phyloP scores from a whole-genome alignment of 23 tunicate genomes.

The Corella eumyota region DNA sequence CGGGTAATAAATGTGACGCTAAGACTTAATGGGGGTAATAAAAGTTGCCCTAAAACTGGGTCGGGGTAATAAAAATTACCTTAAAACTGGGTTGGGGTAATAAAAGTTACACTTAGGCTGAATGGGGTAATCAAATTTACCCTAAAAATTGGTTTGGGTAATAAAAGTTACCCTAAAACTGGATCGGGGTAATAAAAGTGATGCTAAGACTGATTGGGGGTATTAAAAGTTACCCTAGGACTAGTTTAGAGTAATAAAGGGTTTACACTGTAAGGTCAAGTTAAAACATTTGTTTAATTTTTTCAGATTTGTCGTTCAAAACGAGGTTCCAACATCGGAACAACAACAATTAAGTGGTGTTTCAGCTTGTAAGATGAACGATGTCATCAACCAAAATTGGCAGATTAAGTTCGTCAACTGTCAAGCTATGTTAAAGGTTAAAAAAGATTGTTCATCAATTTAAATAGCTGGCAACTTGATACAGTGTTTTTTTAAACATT shows the following conservation, averaged over 20 bases:
- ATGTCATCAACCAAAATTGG: slow-evolving; percentile 78
- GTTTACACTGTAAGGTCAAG: background rate
- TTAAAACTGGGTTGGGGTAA: too few relatives aligned
- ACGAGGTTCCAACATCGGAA: slow-evolving; percentile 35
- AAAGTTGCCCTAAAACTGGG: too few relatives aligned
- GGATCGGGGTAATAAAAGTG: too few relatives aligned
- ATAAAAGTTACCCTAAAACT: too few relatives aligned
- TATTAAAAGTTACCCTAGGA: too few relatives aligned
- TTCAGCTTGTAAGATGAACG: slow-evolving; percentile 59
- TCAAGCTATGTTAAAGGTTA: slow-evolving; percentile 91
- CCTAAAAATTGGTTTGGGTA: background rate
- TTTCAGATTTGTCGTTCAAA: slow-evolving; percentile 55
- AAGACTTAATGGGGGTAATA: too few relatives aligned
- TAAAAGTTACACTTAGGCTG: too few relatives aligned
- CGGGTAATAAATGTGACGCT: too few relatives aligned
- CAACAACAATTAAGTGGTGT: slow-evolving; percentile 58
- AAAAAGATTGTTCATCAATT: background rate
- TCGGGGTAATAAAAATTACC: too few relatives aligned
- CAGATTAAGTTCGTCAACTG: slow-evolving; percentile 78
- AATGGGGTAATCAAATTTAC: too few relatives aligned
- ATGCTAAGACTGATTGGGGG: too few relatives aligned
- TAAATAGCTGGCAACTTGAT: background rate
- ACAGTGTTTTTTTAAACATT: background rate
- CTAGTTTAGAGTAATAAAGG: too few relatives aligned
- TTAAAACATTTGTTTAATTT: background rate